Evolutionary conservation across 1,140 invertebrate species (phyloP).

Genomic region (Frieseomelitta varia): DNA sequence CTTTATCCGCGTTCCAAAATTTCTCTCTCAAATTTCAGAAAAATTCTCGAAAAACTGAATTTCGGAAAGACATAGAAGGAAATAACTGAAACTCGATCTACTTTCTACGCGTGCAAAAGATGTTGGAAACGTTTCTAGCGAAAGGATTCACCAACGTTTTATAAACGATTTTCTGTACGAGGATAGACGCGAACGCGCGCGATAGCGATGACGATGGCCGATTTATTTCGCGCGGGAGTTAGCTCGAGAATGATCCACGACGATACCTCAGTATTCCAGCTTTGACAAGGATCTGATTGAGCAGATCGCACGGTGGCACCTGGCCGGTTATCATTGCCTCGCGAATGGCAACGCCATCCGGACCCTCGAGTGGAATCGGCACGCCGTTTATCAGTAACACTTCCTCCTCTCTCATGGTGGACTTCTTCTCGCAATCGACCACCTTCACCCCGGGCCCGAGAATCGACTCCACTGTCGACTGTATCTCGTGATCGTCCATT

Average conservation of each 20-base stretch:
- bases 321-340: constrained; percentile 87
- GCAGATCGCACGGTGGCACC: constrained; percentile 87
- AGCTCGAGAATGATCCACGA: constrained; percentile 49
- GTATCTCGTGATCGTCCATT: constrained; percentile 89
- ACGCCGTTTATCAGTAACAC: constrained; percentile 89
- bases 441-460: constrained; percentile 89
- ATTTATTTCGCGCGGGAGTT: background rate
- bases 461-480: constrained; percentile 90
- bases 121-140: too few relatives aligned
- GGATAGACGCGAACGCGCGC: background rate
- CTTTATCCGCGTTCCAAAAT: too few relatives aligned
- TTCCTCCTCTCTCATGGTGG: constrained; percentile 88
- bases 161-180: background rate
- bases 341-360: constrained; percentile 87
- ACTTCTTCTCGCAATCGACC: constrained; percentile 89
- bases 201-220: background rate
- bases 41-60: too few relatives aligned
- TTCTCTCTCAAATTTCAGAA: too few relatives aligned
- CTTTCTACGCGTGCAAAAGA: too few relatives aligned
- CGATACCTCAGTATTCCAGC: constrained; percentile 85
- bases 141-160: too few relatives aligned
- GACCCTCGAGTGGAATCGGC: constrained; percentile 86
- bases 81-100: too few relatives aligned
- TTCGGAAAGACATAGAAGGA: too few relatives aligned
- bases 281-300: constrained; percentile 88